Evolutionary conservation across 2,888 invertebrate species (phyloP), one percentile per base, ranked within the genome.

Genomic region (Zaprionus lineosus): DNA sequence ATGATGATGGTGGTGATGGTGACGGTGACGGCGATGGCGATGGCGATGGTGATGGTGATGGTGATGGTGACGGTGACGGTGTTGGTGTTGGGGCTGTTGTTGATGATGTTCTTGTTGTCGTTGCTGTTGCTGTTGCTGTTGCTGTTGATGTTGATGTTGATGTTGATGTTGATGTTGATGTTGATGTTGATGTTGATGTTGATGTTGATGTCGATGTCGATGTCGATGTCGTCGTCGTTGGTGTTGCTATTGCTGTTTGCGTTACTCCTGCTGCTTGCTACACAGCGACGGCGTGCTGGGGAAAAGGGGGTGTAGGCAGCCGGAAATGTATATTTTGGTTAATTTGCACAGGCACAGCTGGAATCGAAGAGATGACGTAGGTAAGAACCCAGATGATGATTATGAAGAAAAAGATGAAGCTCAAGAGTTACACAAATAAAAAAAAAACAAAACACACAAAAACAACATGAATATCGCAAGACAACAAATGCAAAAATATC

Each of bases 321-420:
- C 77, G 79, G 84, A 81, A 81, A 67, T 81, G 81, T 81, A 70
- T 81, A 76, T 81, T 81, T 81, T 77, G 77, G 79, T 77, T 84
- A 84, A 81, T 81, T 81, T 84, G 84, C 84, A 74, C 77, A 66
- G 40, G 78, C 73, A 81, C 81, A 81, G 81, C 82, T 84, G 81
- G 81, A 81, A 81, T 70, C 81, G 70, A 76, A 82, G 60, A 74
- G 67, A 76, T 79, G 71, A 79, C 83, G 83, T 79, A 76, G 79
- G 68, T 75, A 75, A 81, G 83, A 63, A 43, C 50, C 62, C 62
- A 75, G 66, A 47, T 41, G 36, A 37, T 43, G 50, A 60, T 50
- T 36, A 51, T 31, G 36, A 12, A 53, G 11, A 47, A 34, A 24
- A 34, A 55, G 11, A 37, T 37, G 36, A 46, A 33, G 34, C 56